phyloP scores from a whole-genome alignment of 2,113 vertebrate genomes.

The Ariopsis seemanni region DNA sequence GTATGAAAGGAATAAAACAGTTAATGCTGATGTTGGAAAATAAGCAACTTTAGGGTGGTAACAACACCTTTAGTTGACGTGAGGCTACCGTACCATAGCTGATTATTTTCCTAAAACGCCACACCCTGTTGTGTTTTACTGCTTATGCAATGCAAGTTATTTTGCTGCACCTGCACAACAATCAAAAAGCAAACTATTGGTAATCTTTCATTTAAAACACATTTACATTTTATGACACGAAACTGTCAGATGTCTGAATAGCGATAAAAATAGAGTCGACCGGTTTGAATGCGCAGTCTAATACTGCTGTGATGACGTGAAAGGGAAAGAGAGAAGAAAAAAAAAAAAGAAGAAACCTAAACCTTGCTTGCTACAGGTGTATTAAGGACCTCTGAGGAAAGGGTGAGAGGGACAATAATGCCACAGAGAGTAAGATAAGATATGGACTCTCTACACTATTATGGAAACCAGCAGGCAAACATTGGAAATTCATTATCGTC shows the following conservation, averaged over 20 bases:
- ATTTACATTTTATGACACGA: background rate
- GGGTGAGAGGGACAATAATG: background rate
- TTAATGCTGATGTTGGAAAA: background rate
- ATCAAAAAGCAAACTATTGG: background rate
- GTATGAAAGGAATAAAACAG: background rate
- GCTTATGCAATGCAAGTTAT: background rate
- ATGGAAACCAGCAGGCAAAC: constrained; percentile 34
- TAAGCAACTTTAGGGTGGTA: background rate
- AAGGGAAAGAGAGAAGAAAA: too few species aligned
- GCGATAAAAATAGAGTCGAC: background rate
- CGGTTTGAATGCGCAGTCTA: too few species aligned
- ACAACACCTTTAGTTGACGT: background rate
- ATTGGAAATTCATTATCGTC: constrained; percentile 6
- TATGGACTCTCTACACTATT: background rate
- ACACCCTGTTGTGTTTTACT: background rate
- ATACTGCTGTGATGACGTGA: background rate
- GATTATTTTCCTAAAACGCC: background rate
- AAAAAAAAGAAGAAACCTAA: background rate
- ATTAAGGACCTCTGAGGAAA: background rate
- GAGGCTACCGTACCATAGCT: too few species aligned
- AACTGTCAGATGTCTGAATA: background rate
- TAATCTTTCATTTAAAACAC: background rate
- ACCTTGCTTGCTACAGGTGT: background rate
- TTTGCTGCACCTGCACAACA: background rate
- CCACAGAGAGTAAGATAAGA: constrained; percentile 35